These are phyloP conservation scores for Epinephelus moara DNA, from an alignment of 2,113 vertebrate genomes.

Conservation along the genomic window DNA sequence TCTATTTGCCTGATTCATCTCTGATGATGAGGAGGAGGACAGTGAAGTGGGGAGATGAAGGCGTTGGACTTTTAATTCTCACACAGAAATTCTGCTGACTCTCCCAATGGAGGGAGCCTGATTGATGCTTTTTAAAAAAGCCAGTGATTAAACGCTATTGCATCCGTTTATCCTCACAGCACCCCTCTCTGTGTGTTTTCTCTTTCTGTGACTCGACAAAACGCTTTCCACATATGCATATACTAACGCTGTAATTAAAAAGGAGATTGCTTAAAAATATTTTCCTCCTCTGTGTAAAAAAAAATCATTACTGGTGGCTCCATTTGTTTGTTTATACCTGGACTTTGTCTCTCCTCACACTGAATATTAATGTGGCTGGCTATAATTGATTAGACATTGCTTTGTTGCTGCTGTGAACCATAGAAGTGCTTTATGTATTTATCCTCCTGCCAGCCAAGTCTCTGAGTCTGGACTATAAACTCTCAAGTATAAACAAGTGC, in stretches of 20 bases:
- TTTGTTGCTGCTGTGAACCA: constrained; percentile 35
- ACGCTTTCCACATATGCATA: background rate
- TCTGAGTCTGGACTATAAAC: constrained; percentile 11
- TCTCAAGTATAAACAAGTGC: background rate
- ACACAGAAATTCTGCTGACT: constrained; percentile 30
- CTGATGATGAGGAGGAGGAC: constrained; percentile 33
- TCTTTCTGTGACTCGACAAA: constrained; percentile 17
- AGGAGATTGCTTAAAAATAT: constrained; percentile 20
- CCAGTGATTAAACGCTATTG: constrained; percentile 40
- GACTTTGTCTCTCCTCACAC: constrained; percentile 14
- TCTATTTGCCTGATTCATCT: constrained; percentile 39
- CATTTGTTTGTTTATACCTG: constrained; percentile 43
- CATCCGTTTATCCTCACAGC: constrained; percentile 37
- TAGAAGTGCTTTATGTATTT: constrained; percentile 14
- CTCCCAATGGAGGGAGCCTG: constrained; percentile 13
- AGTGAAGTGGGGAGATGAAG: constrained; percentile 24
- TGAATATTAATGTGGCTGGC: constrained; percentile 25
- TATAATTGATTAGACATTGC: constrained; percentile 32
- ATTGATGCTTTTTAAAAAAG: constrained; percentile 43
- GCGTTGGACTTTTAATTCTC: constrained; percentile 35
- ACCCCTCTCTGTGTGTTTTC: background rate
- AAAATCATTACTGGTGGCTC: constrained; percentile 1
- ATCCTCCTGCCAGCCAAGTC: background rate
- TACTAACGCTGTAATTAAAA: constrained; percentile 4
- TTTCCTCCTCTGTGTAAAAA: background rate